Conservation (phyloP, 2,888 invertebrate species). For the Drosophila nigritarsus region DNA sequence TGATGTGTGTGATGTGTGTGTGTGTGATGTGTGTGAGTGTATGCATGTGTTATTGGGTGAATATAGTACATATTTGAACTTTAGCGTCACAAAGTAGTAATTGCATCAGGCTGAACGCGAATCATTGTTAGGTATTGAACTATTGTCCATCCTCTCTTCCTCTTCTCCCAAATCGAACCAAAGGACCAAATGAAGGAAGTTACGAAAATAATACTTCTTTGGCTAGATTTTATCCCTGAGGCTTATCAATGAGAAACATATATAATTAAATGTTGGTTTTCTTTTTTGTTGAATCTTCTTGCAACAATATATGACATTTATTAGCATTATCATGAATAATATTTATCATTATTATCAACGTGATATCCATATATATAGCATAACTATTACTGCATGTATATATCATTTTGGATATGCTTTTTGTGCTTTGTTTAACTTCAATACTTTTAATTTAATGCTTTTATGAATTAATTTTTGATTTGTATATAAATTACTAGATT, state of each 20-base stretch:
- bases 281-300: conserved; percentile 77
- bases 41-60: neutral
- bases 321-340: conserved; percentile 28
- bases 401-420: conserved; percentile 41
- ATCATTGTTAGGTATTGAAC: neutral
- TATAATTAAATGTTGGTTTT: conserved; percentile 65
- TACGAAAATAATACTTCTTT: neutral
- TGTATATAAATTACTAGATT: conserved; percentile 41
- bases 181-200: neutral
- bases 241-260: conserved; percentile 77
- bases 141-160: neutral
- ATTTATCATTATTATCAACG: conserved; percentile 23
- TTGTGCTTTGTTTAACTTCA: conserved; percentile 35
- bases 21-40: neutral
- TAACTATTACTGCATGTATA: conserved; percentile 25
- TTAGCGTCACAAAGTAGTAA: neutral
- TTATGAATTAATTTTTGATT: conserved; percentile 19
- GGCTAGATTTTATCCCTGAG: neutral
- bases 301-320: conserved; percentile 74
- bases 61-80: neutral
- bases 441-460: conserved; percentile 39
- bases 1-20: neutral
- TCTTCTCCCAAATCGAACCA: neutral
- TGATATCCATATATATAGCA: conserved; percentile 25
- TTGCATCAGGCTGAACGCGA: neutral